These are phyloP conservation scores for Cylloceria caligata DNA, from an alignment of 2,888 invertebrate genomes.

Conservation along the genomic window DNA sequence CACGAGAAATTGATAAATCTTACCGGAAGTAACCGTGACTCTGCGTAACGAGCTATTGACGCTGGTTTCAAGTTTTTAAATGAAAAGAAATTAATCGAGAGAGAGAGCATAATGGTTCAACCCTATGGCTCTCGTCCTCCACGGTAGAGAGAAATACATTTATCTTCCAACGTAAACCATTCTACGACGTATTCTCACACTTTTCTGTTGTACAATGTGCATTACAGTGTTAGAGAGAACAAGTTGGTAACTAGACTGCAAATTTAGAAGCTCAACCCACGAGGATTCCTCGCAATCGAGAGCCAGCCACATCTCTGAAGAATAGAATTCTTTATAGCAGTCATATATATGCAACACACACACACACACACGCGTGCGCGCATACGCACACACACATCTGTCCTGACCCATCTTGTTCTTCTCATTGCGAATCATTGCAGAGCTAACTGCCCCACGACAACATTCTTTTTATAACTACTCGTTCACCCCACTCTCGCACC, in stretches of 20 bases:
- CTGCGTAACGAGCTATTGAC: not conserved
- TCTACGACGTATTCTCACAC: not conserved
- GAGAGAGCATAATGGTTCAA: not conserved
- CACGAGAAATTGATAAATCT: too few species aligned
- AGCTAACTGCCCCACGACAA: conserved; percentile 67
- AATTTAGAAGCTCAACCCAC: conserved; percentile 23
- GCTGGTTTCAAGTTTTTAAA: not conserved
- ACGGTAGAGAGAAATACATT: not conserved
- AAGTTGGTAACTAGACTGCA: conserved; percentile 18
- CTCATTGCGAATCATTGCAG: conserved; percentile 55
- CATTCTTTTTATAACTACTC: conserved; percentile 64
- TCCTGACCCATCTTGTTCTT: conserved; percentile 56
- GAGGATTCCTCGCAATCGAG: not conserved
- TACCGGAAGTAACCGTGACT: not conserved
- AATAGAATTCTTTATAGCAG: not conserved
- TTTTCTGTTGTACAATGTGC: not conserved
- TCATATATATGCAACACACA: not conserved
- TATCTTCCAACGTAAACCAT: not conserved
- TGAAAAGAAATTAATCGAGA: not conserved
- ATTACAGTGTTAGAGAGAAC: not conserved
- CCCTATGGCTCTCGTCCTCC: not conserved
- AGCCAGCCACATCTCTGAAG: not conserved
- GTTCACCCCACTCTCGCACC: conserved; percentile 69
- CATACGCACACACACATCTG: not conserved
- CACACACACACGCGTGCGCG: not conserved